Base-by-base conservation (phyloP, 2,888 invertebrate species). In the Netelia melanura region DNA sequence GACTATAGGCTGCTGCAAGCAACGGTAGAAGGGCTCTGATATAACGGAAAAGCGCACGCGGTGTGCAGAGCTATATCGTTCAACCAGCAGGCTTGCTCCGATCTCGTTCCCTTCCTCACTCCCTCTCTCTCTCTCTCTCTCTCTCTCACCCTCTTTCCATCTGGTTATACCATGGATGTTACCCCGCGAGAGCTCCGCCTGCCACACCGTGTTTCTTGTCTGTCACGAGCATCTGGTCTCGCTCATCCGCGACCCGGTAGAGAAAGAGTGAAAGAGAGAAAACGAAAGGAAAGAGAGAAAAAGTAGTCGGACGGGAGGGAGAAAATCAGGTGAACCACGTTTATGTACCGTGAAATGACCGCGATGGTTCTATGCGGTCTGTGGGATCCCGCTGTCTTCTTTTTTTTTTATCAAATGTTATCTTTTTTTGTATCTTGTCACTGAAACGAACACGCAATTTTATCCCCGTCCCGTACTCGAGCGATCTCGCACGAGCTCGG, bases 331-430 rank as follows among this genome's bases (percentile, higher is more conserved):
- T 87, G 84, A 84, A 79, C 83, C 83, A 83, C 83, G 83, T 86
- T 87, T 87, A 86, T 86, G 86, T 85, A 86, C 85, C 84, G 85
- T 87, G 84, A 87, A 87, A 86, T 84, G 64, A 81, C 83, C 84
- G 52, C 72, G 64, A 81, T 80, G 80, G 71, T 80, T 83, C 83
- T 44, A 17, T 72, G 67, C 68, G 38, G 79, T 79, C 70, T 76
- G 71, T 48, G 70, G 17, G 21, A n/a, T 21, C 9, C 58, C 58
- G 6, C 81, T 9, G 11, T 56, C 62, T 71, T 75, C 52, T 84
- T 72, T 74, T 44, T 56, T 56, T 68, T 64, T 48, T 38, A 30
- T 30, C 30, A 30, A 30, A 30, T 30, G 30, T 30, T 30, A 30
- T 30, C 30, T 75, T 58, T 61, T 58, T 9, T 77, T 64, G n/a